Conservation (phyloP, 2,113 vertebrate genomes). For the Tachysurus fulvidraco region DNA sequence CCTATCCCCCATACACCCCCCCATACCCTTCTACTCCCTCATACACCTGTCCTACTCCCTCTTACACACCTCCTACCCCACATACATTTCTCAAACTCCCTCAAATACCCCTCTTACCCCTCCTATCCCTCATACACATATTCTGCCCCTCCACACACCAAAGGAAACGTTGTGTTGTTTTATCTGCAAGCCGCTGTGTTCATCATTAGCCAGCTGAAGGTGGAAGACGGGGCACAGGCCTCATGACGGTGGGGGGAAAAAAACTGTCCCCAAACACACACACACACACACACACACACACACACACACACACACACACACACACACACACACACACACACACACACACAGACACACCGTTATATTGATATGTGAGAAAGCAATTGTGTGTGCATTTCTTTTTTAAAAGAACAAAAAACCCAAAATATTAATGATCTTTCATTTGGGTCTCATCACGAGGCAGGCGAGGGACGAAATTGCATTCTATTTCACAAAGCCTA, state of each 20-base stretch:
- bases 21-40: no score
- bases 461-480: constrained; percentile 73
- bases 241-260: constrained; percentile 19
- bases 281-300: constrained; percentile 9
- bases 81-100: no score
- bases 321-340: no score
- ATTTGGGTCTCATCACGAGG: constrained; percentile 78
- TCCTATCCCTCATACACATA: not conserved
- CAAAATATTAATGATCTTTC: constrained; percentile 73
- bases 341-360: constrained; percentile 12
- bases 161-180: constrained; percentile 34
- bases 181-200: constrained; percentile 21
- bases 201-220: constrained; percentile 56
- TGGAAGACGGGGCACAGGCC: constrained; percentile 44
- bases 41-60: no score
- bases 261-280: not conserved
- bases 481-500: constrained; percentile 79
- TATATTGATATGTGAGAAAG: constrained; percentile 24
- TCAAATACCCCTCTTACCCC: no score
- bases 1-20: no score
- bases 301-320: no score
- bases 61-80: no score
- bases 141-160: not conserved
- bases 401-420: constrained; percentile 26
- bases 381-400: constrained; percentile 56